phyloP scores from a whole-genome alignment of 2,113 vertebrate genomes.

The Hemichromis elongatus region DNA sequence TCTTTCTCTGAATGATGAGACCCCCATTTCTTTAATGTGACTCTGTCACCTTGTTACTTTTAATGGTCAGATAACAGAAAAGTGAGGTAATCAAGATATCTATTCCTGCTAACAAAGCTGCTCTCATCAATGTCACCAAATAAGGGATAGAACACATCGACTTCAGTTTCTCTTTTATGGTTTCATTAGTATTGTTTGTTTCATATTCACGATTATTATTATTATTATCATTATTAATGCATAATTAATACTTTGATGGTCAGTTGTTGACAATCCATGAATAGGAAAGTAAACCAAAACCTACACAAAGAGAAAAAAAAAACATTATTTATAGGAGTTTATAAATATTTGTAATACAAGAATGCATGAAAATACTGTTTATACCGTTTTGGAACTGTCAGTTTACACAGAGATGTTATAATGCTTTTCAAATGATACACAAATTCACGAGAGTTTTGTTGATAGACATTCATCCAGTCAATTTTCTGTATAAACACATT shows the following conservation, averaged over 20 bases:
- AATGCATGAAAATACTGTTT: neutral
- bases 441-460: neutral
- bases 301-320: neutral
- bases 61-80: conserved; percentile 7
- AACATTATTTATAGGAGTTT: neutral
- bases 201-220: neutral
- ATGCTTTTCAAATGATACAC: neutral
- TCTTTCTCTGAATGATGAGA: neutral
- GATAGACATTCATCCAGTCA: neutral
- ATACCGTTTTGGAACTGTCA: neutral
- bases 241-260: neutral
- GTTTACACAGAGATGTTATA: neutral
- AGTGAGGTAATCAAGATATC: neutral
- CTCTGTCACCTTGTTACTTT: conserved; percentile 8
- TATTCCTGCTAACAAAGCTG: neutral
- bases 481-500: neutral
- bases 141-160: neutral
- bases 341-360: neutral
- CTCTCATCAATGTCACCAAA: neutral
- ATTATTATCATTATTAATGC: neutral
- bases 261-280: neutral
- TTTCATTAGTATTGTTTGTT: neutral
- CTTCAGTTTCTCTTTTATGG: neutral
- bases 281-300: neutral
- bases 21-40: neutral